phyloP scores from a whole-genome alignment of 2,797 vertebrate species.

The Molossus alvarezi region DNA sequence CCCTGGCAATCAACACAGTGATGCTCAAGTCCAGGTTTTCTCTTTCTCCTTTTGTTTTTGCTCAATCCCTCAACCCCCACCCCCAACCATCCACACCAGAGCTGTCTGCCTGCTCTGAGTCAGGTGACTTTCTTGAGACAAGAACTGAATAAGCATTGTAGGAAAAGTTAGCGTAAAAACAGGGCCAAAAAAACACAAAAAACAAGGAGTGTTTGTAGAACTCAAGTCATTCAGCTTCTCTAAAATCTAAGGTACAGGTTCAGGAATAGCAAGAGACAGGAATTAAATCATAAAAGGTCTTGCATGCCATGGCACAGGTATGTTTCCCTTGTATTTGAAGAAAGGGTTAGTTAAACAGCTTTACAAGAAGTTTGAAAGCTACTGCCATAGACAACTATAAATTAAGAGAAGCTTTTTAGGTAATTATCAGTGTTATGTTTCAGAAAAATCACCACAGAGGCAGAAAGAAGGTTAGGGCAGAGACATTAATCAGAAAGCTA shows the following conservation, averaged over 20 bases:
- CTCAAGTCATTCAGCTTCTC: conserved; percentile 17
- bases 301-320: neutral
- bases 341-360: conserved; percentile 39
- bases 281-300: neutral
- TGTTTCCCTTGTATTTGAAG: conserved; percentile 12
- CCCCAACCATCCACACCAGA: neutral
- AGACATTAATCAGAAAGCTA: conserved; percentile 56
- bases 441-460: conserved; percentile 34
- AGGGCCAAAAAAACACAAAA: neutral
- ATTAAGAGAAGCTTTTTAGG: conserved; percentile 26
- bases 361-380: neutral
- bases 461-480: neutral
- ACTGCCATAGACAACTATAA: neutral
- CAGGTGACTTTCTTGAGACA: conserved; percentile 24
- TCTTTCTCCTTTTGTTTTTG: neutral
- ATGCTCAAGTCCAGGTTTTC: neutral
- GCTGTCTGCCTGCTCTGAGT: neutral
- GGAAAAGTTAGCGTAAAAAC: neutral
- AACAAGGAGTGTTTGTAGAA: neutral
- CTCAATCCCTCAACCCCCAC: neutral
- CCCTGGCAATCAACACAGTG: neutral
- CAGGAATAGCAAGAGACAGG: conserved; percentile 3
- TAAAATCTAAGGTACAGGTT: conserved; percentile 24
- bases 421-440: neutral
- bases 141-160: conserved; percentile 13